Evolutionary conservation across 2,113 vertebrate species (phyloP).

Genomic region (Carassius carassius): DNA sequence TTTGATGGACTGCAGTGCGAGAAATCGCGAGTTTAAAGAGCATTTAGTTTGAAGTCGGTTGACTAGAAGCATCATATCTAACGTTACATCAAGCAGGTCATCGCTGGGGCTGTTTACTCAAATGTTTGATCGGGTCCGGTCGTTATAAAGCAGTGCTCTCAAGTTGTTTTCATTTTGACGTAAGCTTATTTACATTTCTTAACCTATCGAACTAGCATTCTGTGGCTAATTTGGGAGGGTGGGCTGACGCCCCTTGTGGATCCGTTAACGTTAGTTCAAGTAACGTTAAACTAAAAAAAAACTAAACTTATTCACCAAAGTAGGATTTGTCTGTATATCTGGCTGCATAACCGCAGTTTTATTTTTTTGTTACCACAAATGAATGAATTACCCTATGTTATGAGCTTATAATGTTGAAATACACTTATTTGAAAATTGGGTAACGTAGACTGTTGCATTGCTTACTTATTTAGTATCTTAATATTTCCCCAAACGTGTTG

Average conservation of each 20-base stretch:
- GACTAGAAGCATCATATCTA: slow-evolving; percentile 13
- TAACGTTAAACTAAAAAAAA: neutral
- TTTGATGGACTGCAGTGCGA: neutral
- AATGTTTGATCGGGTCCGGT: neutral
- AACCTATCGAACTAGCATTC: slow-evolving; percentile 22
- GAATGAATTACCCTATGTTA: neutral
- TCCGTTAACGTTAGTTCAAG: neutral
- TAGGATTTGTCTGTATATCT: too few relatives aligned
- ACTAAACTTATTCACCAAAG: neutral
- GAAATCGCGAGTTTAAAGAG: neutral
- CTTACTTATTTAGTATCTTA: neutral
- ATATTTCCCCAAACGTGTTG: neutral
- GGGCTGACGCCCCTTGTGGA: slow-evolving; percentile 14
- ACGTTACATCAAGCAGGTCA: neutral
- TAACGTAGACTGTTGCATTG: neutral
- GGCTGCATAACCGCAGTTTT: neutral
- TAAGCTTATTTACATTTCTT: neutral
- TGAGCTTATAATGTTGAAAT: neutral
- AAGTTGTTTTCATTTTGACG: neutral
- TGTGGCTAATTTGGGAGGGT: slow-evolving; percentile 22
- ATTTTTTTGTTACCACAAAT: neutral
- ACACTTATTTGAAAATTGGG: neutral
- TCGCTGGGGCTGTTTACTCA: neutral
- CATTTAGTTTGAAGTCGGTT: slow-evolving; percentile 27
- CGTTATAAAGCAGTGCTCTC: neutral